These are phyloP conservation scores for Microcebus murinus DNA, from an alignment of 2,113 vertebrate genomes.

Conservation along the genomic window DNA sequence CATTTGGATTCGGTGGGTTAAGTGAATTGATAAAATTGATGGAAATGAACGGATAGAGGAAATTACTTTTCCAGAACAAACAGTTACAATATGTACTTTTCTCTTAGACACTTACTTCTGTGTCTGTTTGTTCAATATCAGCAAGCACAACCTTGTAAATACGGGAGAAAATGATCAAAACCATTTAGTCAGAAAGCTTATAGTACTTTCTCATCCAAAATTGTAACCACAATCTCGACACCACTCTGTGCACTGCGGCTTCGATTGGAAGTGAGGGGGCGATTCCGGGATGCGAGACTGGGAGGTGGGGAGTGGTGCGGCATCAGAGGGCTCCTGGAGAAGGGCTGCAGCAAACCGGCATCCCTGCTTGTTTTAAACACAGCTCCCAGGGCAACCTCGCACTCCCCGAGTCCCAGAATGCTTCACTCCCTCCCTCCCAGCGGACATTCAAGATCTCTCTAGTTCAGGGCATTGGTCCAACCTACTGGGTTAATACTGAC, in stretches of 20 bases:
- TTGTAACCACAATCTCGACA: not conserved
- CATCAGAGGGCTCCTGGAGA: not conserved
- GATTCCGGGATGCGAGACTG: not conserved
- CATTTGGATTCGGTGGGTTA: constrained; percentile 2
- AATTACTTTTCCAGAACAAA: constrained; percentile 65
- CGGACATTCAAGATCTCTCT: not conserved
- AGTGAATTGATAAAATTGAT: constrained; percentile 52
- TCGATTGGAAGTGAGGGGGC: not conserved
- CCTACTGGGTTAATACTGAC: not conserved
- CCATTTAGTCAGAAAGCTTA: not conserved
- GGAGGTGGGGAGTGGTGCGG: not conserved
- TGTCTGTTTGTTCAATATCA: constrained; percentile 42
- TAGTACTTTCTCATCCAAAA: not conserved
- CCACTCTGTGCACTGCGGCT: not conserved
- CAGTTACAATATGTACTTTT: constrained; percentile 50
- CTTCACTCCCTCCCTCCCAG: not conserved
- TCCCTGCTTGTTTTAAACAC: not conserved
- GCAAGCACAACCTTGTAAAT: not conserved
- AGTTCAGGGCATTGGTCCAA: not conserved
- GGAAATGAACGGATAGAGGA: constrained; percentile 58
- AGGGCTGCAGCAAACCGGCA: accelerated
- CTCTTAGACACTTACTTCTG: not conserved
- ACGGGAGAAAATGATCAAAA: constrained; percentile 12
- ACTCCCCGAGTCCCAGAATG: not conserved
- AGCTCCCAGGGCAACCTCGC: accelerated